These are phyloP conservation scores for Andrena hattorfiana DNA, from an alignment of 2,888 invertebrate species.

Conservation along the genomic window DNA sequence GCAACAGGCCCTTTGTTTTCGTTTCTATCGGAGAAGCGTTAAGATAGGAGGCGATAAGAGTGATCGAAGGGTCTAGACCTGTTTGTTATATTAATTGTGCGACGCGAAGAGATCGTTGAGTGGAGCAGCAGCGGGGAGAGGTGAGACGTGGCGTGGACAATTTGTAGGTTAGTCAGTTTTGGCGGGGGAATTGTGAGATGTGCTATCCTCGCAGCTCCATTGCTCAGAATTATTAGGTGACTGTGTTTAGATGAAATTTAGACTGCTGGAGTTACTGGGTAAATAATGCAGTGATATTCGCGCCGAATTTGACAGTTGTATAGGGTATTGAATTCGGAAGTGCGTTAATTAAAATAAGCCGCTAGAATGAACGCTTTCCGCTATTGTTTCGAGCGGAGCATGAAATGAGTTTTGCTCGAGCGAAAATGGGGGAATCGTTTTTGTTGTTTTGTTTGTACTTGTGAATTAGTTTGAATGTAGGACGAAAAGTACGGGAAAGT, in stretches of 20 bases:
- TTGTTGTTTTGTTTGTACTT: no score
- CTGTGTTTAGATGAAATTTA: no score
- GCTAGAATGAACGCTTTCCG: not conserved
- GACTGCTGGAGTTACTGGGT: no score
- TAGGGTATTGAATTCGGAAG: not conserved
- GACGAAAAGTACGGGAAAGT: not conserved
- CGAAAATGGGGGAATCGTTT: not conserved
- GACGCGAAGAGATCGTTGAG: not conserved
- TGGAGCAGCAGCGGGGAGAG: not conserved
- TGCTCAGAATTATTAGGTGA: not conserved
- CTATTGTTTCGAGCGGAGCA: not conserved
- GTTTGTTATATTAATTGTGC: not conserved
- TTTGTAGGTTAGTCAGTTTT: slow-evolving; percentile 6
- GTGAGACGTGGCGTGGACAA: not conserved
- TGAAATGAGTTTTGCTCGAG: not conserved
- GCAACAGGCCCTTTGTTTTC: no score
- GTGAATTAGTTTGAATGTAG: no score
- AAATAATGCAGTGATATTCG: no score
- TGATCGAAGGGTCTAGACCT: no score
- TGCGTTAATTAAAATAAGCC: not conserved
- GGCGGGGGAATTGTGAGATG: not conserved
- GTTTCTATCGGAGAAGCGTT: no score
- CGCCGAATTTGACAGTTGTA: not conserved
- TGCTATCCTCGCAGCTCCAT: not conserved
- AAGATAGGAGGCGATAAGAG: no score